These are phyloP conservation scores for Fukomys damarensis DNA, from an alignment of 2,113 vertebrate species.

Conservation along the genomic window DNA sequence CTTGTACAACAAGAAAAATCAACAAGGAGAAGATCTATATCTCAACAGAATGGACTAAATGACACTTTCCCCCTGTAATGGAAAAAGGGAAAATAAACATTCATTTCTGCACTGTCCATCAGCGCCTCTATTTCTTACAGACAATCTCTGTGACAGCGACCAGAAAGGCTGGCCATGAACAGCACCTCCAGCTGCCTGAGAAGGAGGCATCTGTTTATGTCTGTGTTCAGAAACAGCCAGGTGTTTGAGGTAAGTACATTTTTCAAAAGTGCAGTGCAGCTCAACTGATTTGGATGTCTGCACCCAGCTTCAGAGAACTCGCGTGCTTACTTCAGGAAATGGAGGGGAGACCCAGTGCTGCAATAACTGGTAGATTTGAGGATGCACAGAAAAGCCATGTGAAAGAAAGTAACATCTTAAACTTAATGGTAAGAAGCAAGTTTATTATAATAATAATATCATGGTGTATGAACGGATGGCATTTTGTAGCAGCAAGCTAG, in stretches of 20 bases:
- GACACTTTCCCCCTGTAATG: conserved; percentile 42
- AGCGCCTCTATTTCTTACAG: conserved; percentile 52
- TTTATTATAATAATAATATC: neutral
- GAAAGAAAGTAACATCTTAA: neutral
- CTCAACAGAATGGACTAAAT: neutral
- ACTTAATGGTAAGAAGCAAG: neutral
- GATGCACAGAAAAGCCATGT: neutral
- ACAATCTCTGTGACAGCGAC: conserved; percentile 47
- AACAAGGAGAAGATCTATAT: conserved; percentile 42
- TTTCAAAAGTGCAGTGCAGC: conserved; percentile 10
- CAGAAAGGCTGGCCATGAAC: neutral
- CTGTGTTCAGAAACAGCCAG: neutral
- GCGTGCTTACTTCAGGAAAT: conserved; percentile 1
- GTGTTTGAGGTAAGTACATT: neutral
- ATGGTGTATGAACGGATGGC: neutral
- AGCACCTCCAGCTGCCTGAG: conserved; percentile 8
- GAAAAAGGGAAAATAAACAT: conserved; percentile 32
- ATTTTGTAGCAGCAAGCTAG: neutral
- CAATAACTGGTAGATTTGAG: neutral
- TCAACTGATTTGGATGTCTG: neutral
- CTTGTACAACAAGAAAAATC: conserved; percentile 36
- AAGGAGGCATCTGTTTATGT: conserved; percentile 2
- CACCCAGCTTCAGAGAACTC: neutral
- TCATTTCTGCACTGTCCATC: neutral
- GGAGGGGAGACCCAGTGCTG: neutral